Conservation (phyloP, 2,797 vertebrate genomes). For the Zalophus californianus region DNA sequence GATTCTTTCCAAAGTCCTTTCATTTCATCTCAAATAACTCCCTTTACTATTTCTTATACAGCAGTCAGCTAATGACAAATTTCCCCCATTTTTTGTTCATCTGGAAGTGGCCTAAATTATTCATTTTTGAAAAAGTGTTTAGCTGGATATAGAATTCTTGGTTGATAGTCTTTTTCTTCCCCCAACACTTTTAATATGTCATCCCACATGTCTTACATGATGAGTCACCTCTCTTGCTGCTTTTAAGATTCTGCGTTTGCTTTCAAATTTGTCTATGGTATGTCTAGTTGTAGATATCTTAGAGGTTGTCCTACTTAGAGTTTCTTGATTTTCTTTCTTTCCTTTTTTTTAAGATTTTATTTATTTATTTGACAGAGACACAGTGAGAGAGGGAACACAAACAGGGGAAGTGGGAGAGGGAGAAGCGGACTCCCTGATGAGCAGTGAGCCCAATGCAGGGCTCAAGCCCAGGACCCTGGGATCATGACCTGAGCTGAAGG, state of each 20-base stretch:
- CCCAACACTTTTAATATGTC: neutral
- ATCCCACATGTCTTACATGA: fast-evolving
- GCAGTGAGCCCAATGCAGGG: too few species aligned
- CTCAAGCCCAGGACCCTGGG: too few species aligned
- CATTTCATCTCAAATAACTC: neutral
- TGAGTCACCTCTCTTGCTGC: neutral
- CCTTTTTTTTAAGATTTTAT: too few species aligned
- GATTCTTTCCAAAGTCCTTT: neutral
- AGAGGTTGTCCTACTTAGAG: neutral
- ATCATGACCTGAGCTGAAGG: too few species aligned
- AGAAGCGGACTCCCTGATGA: too few species aligned
- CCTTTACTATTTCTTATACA: neutral
- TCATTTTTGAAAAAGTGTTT: neutral
- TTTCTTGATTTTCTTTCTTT: neutral
- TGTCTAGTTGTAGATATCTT: neutral
- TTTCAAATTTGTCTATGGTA: neutral
- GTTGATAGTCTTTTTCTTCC: neutral
- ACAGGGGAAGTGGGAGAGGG: too few species aligned
- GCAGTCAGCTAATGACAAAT: neutral
- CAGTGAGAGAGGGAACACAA: too few species aligned
- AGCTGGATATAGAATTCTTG: neutral
- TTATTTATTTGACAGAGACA: too few species aligned
- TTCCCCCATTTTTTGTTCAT: neutral
- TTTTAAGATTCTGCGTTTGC: neutral
- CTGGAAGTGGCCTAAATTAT: neutral